Percentiles rank a stretch among this genome's conserved stretches.
Conservation (phyloP, 2,113 vertebrate genomes). For the Gasterosteus nipponicus region DNA sequence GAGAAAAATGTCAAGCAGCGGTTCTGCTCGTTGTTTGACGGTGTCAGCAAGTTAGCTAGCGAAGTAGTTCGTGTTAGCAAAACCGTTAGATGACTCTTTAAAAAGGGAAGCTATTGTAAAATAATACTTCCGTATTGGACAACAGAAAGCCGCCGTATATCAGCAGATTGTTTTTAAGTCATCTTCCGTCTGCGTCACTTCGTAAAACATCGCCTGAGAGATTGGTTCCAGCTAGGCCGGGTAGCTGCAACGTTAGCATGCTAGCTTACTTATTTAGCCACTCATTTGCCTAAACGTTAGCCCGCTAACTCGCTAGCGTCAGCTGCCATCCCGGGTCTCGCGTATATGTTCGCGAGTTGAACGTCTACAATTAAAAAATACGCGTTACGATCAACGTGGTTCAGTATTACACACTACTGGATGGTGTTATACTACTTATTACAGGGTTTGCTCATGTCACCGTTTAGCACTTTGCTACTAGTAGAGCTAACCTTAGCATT, state of each 20-base stretch:
- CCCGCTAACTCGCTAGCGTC: not conserved
- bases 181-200: not conserved
- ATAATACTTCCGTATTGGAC: too few relatives aligned
- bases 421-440: not conserved
- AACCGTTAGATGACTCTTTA: not conserved
- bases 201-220: not conserved
- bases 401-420: accelerated
- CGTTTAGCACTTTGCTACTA: constrained; percentile 13
- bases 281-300: constrained; percentile 13
- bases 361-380: not conserved
- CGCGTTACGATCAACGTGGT: not conserved
- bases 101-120: not conserved
- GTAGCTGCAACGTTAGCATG: constrained; percentile 37
- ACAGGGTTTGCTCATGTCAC: not conserved
- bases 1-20: not conserved
- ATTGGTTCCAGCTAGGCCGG: not conserved
- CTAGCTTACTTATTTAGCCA: constrained; percentile 22
- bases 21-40: not conserved
- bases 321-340: not conserved
- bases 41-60: constrained; percentile 12
- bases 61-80: not conserved
- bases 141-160: not conserved
- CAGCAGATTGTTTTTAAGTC: not conserved
- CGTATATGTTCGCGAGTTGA: not conserved
- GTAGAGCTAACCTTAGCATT: constrained; percentile 71